Evolutionary conservation across 2,888 invertebrate genomes (phyloP), one percentile per base, ranked within the genome.

Genomic region (Parnassius mnemosyne): DNA sequence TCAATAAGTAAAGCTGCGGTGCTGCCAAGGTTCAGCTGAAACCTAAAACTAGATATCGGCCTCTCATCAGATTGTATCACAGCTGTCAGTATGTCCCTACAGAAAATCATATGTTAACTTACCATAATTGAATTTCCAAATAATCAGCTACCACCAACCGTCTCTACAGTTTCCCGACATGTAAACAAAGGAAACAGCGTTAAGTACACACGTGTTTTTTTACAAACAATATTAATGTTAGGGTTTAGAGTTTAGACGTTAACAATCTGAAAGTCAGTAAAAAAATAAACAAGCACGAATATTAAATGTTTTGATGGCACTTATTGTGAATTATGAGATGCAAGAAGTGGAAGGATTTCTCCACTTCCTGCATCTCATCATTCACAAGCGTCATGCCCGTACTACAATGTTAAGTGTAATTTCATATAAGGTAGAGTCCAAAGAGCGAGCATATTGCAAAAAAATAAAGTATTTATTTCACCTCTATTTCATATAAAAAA

Each of bases 151-250:
- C 47, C 49, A 34, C 13, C 11, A 53, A 53, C 10, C 42, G 2
- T 12, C 11, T 11, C 12, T n/a, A 46, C 46, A 1, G 46, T 12
- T 25, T 25, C 5, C 9, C 52, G 1, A 13, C 20, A 16, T 25
- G 46, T 61, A 56, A 61, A 56, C 55, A 56, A 41, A 9, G 52
- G 25, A 43, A 52, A 41, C 20, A 1, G 42, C 49, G 25, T 43
- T 25, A 9, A 9, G 34, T 10, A 16, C 53, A 12, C 46, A 51
- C 57, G 50, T 51, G 54, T n/a, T 1, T 7, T 42, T 16, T 49
- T 52, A 58, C 58, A 58, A 54, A 60, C 54, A 60, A 60, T 53
- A 59, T 59, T 59, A 42, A 53, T 60, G 47, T 53, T 60, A 54
- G 49, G 49, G 60, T 20, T 20, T 25, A 25, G 25, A 16, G 54